Conservation (phyloP, 2,888 invertebrate genomes). For the Euzophera pinguis region DNA sequence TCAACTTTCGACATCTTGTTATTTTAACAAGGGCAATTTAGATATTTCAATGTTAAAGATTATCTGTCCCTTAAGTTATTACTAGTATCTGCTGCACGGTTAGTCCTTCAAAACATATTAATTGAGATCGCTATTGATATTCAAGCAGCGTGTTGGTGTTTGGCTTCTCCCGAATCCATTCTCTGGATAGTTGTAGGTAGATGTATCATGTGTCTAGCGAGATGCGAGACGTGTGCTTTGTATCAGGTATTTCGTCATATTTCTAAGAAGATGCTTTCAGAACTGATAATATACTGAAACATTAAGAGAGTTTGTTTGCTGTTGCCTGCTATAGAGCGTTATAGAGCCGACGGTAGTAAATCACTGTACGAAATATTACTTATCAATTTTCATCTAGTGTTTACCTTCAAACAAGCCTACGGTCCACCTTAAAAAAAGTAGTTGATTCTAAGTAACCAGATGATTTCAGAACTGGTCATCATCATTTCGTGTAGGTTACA, state of each 20-base stretch:
- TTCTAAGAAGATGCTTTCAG: background rate
- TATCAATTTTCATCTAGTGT: too few species aligned
- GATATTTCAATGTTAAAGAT: background rate
- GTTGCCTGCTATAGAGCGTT: background rate
- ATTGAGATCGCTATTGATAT: slow-evolving; percentile 10
- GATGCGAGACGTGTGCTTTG: background rate
- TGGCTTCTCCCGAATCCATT: slow-evolving; percentile 18
- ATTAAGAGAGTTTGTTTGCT: too few species aligned
- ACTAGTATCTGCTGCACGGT: background rate
- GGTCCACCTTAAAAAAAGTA: too few species aligned
- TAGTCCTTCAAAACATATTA: slow-evolving; percentile 10
- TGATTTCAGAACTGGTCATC: too few species aligned
- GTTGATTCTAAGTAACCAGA: too few species aligned
- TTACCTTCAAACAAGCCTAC: too few species aligned
- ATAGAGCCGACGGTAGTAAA: too few species aligned
- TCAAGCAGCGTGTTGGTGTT: slow-evolving; percentile 18
- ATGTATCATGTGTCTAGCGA: background rate
- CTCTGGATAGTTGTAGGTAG: background rate
- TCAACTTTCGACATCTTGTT: too few species aligned
- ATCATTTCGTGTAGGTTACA: too few species aligned
- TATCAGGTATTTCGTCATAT: background rate
- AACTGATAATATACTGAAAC: too few species aligned
- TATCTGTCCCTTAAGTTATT: background rate
- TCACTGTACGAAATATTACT: too few species aligned
- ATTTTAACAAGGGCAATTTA: background rate